Base-by-base conservation (phyloP, 1,140 invertebrate species). In the Euwallacea similis region DNA sequence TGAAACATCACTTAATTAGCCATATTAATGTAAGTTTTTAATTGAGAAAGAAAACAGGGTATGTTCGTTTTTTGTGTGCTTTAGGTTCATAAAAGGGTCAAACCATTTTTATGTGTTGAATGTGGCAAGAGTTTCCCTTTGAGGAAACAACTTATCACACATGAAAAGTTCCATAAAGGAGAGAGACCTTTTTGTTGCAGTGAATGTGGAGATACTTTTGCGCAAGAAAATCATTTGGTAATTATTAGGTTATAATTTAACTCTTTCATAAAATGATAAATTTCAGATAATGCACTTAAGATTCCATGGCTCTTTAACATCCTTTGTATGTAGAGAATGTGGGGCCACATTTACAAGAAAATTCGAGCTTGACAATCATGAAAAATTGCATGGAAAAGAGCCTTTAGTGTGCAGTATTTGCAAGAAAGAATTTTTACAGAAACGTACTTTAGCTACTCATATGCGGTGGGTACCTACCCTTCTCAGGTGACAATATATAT, bases 201-300 rank as follows among this genome's bases (percentile, higher is more conserved):
- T 75, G 89, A 93, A 71, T 96, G 94, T 81, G 92, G 92, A 13
- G 94, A 96, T 80, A 93, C 92, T 50, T 96, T 96, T 81, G 91
- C 91, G 6, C 90, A 92, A 76, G 91, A 93, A 82, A 91, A 91
- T 80, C 88, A 90, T 75, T 81, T 91, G 55, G 89, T 88, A 79
- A 69, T 43, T 33, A 4, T 33, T 4, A 33, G 21, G 21, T 33
- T 2, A 33, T 2, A 33, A 33, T 1, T 33, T 33, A 33, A 33
- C 21, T 33, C 21, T 33, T 33, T 33, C 1, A 33, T 33, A 33
- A 33, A 33, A 33, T 33, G 21, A 2, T 1, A 33, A 33, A 33
- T 33, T 33, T 33, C 21, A 82, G 74, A 85, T 88, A 15, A 91
- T 91, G 90, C 90, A 92, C 82, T 91, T 90, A 75, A 84, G 91